Base-by-base conservation (phyloP, 2,888 invertebrate genomes). In the Auanema sp. region DNA sequence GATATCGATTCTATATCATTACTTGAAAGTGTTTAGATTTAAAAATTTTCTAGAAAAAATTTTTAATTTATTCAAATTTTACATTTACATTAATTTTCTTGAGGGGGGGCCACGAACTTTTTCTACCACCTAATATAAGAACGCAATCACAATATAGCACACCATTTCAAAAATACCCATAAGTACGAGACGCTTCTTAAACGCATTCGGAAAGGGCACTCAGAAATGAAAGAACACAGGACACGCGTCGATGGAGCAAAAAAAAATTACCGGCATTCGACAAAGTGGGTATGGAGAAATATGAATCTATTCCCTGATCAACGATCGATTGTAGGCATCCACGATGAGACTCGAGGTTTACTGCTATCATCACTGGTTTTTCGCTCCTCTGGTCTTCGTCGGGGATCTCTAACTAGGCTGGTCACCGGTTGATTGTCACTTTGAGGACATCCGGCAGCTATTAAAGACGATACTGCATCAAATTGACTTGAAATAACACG, bases 301-400 rank as follows among this genome's bases (percentile, higher is more conserved):
- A 16, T 61, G 24, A 62, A n/a, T 50, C 62, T 51, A 62, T 50
- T 41, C 33, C 33, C 33, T 33, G 47, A 21, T 47, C 21, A 47
- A 47, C n/a, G 55, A 24, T 18, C 63, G 11, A 68, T 64, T 53
- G 69, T 69, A 1, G 74, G 74, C 74, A 74, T 74, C 74, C 74
- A 74, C 2, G 74, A 74, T 4, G 68, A 66, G 52, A 69, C 62
- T 6, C 54, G 42, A 47, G 67, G 57, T 23, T 43, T 57, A 33
- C 33, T 33, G 33, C 33, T 33, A 40, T 62, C 62, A 21, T 57
- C 62, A 41, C 16, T 47, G 47, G 47, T 18, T 18, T 16, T 33
- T 62, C 18, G 56, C 14, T 54, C 47, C 44, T 23, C 60, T 60
- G 60, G 51, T 54, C 33, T 40, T 3, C 47, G 47, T 8, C 57